These are phyloP conservation scores for Arenaria interpres DNA, from an alignment of 2,113 vertebrate species.

Conservation along the genomic window DNA sequence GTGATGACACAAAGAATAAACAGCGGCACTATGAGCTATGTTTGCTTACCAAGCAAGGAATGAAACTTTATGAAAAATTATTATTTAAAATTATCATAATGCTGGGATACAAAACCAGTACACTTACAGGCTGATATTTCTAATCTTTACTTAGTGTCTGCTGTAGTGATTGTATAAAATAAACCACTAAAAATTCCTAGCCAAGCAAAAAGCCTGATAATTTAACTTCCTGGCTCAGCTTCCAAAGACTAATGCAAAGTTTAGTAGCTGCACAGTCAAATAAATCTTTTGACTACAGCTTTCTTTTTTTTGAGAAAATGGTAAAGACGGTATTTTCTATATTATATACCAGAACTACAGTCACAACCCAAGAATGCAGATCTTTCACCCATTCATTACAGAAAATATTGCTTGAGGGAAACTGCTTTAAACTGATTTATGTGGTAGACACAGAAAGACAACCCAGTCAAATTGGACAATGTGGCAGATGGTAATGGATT, in stretches of 20 bases:
- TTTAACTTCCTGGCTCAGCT: conserved; percentile 42
- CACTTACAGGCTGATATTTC: conserved; percentile 27
- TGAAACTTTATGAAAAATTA: conserved; percentile 6
- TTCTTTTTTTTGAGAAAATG: neutral
- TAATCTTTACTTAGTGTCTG: conserved; percentile 34
- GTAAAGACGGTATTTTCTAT: conserved; percentile 44
- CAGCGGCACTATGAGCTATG: neutral
- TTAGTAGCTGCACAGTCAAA: conserved; percentile 38
- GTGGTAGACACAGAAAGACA: conserved; percentile 67
- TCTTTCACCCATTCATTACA: conserved; percentile 70
- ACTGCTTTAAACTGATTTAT: conserved; percentile 77
- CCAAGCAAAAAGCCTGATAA: conserved; percentile 55
- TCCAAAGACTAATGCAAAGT: conserved; percentile 52
- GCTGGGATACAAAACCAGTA: neutral
- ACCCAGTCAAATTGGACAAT: conserved; percentile 72
- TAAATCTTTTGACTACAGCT: conserved; percentile 45
- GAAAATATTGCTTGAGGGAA: conserved; percentile 65
- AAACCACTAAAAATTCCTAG: conserved; percentile 45
- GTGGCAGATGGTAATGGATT: conserved; percentile 77
- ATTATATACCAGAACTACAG: conserved; percentile 57
- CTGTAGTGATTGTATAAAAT: conserved; percentile 25
- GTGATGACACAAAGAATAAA: conserved; percentile 18
- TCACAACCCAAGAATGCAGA: conserved; percentile 62
- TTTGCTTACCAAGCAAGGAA: conserved; percentile 38
- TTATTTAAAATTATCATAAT: neutral